phyloP scores from a whole-genome alignment of 2,888 invertebrate species.

The Toxonevra muliebris region DNA sequence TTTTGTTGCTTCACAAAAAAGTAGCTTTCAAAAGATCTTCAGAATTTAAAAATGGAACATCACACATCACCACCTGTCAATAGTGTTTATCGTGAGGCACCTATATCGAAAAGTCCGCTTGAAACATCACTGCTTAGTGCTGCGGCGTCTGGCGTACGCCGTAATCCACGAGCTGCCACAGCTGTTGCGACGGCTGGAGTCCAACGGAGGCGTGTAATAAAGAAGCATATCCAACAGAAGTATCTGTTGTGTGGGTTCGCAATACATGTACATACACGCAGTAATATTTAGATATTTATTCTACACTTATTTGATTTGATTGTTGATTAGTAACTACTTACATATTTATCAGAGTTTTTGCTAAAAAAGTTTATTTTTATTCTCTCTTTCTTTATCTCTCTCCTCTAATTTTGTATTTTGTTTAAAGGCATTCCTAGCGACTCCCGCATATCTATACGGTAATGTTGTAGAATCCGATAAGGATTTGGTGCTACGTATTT shows the following conservation, averaged over 20 bases:
- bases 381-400: background rate
- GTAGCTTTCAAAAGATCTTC: too few species aligned
- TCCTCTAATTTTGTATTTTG: background rate
- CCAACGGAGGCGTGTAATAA: slow-evolving; percentile 60
- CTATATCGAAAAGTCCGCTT: too few species aligned
- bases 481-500: slow-evolving; percentile 61
- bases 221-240: slow-evolving; percentile 65
- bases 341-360: too few species aligned
- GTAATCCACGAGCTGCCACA: slow-evolving; percentile 42
- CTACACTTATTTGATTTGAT: slow-evolving; percentile 6
- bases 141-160: slow-evolving; percentile 31
- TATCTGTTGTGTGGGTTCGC: slow-evolving; percentile 65
- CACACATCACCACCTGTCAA: background rate
- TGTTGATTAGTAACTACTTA: slow-evolving; percentile 19
- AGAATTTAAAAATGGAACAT: background rate
- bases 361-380: background rate
- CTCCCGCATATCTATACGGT: slow-evolving; percentile 63
- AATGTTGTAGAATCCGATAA: slow-evolving; percentile 64
- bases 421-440: slow-evolving; percentile 61
- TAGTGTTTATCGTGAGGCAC: too few species aligned
- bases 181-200: slow-evolving; percentile 60
- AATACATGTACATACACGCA: slow-evolving; percentile 59
- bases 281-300: background rate
- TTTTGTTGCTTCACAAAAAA: too few species aligned
- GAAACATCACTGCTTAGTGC: slow-evolving; percentile 27